Base-by-base conservation (phyloP, 2,888 invertebrate species). In the Drosophila anomalata region DNA sequence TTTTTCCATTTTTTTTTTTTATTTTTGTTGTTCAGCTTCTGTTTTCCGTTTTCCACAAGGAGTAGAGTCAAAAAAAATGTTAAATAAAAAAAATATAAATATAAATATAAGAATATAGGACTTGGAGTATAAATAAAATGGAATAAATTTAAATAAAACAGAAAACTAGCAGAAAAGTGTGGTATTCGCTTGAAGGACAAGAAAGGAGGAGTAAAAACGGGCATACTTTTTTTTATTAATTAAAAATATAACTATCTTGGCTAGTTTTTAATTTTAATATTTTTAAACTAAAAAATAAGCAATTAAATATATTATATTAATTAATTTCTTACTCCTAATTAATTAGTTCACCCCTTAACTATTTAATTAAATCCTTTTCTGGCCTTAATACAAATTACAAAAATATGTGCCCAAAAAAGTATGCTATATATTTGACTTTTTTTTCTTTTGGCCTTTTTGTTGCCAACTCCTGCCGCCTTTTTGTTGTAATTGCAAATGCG, bases 91-190 rank as follows among this genome's bases (percentile, higher is more conserved):
- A 42, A 33, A n/a, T n/a, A 41, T 14, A 56, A 22, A 17, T 29
- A 33, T 22, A 17, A n/a, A 33, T 14, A 47, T 47, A 11, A n/a
- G 24, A 29, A 47, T 26, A 26, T 29, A 39, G 26, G 14, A 39
- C 12, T 14, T 6, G 39, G 33, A 12, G 14, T 14, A 6, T 39
- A 39, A 22, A 42, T 14, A 42, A 20, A 11, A 20, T 1, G 11
- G 20, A 22, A 22, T 22, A 44, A 39, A 20, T 33, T 17, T 41
- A 67, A 51, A 77, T 62, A 69, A 36, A 36, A 6, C 66, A 72
- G 72, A 68, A 81, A 82, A 85, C 86, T 81, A 87, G 86, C 57
- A 69, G 76, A 78, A 78, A 77, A 73, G 66, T 14, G 59, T 73
- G 31, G 41, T 26, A 8, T 26, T 26, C 6, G 1, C 26, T 14